A percentile compares a stretch with the other conserved stretches of the same genome.
Evolutionary conservation across 64 coral and sea anemone genomes (phyloP).

Genomic region (Platygyra sinensis): DNA sequence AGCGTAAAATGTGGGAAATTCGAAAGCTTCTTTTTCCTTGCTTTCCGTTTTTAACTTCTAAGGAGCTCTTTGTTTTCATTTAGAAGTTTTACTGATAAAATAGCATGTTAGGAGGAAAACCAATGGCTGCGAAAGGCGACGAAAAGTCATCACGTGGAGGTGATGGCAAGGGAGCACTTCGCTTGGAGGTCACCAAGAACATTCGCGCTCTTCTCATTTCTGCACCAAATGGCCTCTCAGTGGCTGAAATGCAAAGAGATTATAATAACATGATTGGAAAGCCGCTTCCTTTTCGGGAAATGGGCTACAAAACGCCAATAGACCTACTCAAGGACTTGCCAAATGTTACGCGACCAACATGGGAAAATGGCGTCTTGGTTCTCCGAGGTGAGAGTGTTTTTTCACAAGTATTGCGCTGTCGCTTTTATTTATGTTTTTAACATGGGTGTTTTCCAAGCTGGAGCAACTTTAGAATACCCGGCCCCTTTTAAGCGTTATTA

Average conservation of each 20-base stretch:
- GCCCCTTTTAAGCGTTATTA: no score
- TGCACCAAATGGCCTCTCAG: conserved; percentile 78
- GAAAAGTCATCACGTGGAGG: conserved; percentile 34
- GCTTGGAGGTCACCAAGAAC: conserved; percentile 66
- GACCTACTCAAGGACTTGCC: conserved; percentile 91
- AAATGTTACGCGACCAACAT: conserved; percentile 73
- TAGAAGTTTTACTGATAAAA: not conserved
- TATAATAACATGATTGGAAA: conserved; percentile 83
- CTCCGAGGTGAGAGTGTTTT: conserved; percentile 67
- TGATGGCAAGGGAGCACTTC: conserved; percentile 8
- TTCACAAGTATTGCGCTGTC: not conserved
- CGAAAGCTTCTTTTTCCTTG: not conserved
- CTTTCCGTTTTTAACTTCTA: not conserved
- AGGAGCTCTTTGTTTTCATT: not conserved
- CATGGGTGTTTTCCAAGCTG: no score
- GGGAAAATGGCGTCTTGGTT: conserved; percentile 66
- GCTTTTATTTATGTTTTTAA: not conserved
- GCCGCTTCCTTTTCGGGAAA: conserved; percentile 81
- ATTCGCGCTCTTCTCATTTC: conserved; percentile 91
- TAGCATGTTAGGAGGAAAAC: not conserved
- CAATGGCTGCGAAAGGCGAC: not conserved
- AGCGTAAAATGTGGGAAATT: not conserved
- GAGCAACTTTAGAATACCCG: no score
- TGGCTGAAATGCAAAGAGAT: conserved; percentile 91
- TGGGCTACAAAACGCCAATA: conserved; percentile 71